These are phyloP conservation scores for Neelides sp. DNA, from an alignment of 1,140 invertebrate species.

Conservation along the genomic window DNA sequence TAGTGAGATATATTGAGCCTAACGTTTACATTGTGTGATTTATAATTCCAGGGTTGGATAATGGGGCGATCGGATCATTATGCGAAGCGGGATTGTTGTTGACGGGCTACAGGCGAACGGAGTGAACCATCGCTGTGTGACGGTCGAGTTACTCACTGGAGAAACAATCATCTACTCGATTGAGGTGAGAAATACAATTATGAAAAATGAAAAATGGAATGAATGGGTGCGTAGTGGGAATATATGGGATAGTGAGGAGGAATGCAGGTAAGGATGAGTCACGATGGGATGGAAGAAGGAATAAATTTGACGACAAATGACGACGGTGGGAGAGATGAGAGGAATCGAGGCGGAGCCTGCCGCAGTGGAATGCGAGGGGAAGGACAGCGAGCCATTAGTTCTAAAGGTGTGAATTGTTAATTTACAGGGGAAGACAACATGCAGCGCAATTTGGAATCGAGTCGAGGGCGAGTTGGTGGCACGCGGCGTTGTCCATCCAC, in stretches of 20 bases:
- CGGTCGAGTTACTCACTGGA: conserved; percentile 29
- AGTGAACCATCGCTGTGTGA: conserved; percentile 25
- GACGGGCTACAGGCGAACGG: conserved; percentile 26
- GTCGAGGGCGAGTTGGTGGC: conserved; percentile 30
- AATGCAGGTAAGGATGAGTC: not conserved
- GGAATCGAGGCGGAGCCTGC: not conserved
- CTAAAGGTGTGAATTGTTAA: conserved; percentile 24
- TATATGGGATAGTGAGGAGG: not conserved
- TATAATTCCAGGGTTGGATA: conserved; percentile 27
- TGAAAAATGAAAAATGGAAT: not conserved
- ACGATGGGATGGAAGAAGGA: not conserved
- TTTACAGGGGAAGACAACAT: conserved; percentile 31
- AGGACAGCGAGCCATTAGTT: conserved; percentile 23
- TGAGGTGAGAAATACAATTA: conserved; percentile 18
- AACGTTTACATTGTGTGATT: too few relatives aligned
- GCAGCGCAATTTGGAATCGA: conserved; percentile 30
- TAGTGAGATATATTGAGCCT: too few relatives aligned
- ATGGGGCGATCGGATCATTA: conserved; percentile 30
- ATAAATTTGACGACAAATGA: conserved; percentile 6
- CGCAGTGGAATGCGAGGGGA: conserved; percentile 1
- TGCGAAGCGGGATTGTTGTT: conserved; percentile 29
- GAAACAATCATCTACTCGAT: conserved; percentile 23
- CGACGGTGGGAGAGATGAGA: conserved; percentile 4
- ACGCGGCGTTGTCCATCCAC: conserved; percentile 28
- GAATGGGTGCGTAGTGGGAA: not conserved